phyloP scores from a whole-genome alignment of 2,888 invertebrate species.

The Himalopsyche kuldschensis region DNA sequence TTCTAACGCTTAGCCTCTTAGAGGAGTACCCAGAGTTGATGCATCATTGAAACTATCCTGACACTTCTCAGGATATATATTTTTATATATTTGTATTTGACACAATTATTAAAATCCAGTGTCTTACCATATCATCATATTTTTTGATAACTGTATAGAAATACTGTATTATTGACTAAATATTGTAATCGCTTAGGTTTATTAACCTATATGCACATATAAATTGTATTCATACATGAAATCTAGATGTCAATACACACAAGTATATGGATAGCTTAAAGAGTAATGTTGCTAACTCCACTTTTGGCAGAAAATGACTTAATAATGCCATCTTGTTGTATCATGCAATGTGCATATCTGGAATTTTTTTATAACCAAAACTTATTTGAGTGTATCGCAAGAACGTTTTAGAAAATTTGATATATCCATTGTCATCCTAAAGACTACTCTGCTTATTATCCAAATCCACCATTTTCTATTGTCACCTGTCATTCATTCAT shows the following conservation, averaged over 20 bases:
- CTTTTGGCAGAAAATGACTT: too few species aligned
- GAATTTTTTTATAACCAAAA: too few species aligned
- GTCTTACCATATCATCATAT: background rate
- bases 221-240: background rate
- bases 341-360: too few species aligned
- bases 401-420: too few species aligned
- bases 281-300: too few species aligned
- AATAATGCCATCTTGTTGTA: too few species aligned
- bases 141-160: background rate
- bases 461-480: too few species aligned
- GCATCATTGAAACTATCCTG: background rate
- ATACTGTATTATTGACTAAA: background rate
- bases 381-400: too few species aligned
- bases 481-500: too few species aligned
- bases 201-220: background rate
- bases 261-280: too few species aligned
- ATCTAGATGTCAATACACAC: background rate
- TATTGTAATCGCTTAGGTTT: background rate
- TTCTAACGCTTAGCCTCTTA: background rate
- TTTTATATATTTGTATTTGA: background rate
- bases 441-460: too few species aligned
- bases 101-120: background rate
- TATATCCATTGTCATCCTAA: too few species aligned
- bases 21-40: background rate
- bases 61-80: background rate